phyloP scores from a whole-genome alignment of 2,888 invertebrate genomes.

The Xestia xanthographa region DNA sequence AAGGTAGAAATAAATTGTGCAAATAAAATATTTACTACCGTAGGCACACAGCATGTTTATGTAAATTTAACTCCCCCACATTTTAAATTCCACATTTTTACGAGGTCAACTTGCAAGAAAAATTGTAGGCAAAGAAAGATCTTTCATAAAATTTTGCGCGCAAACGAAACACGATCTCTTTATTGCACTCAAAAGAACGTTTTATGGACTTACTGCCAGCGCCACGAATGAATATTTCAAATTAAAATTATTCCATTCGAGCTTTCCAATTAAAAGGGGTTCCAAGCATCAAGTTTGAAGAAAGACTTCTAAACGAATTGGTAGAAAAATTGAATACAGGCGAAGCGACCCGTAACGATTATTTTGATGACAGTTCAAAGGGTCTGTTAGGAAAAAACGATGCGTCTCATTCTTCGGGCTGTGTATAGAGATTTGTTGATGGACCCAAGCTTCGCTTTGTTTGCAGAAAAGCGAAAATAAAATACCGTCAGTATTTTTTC shows the following conservation, averaged over 20 bases:
- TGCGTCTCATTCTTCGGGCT: conserved; percentile 55
- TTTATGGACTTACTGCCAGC: conserved; percentile 45
- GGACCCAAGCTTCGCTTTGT: conserved; percentile 49
- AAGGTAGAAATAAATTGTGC: conserved; percentile 41
- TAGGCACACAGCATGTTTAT: conserved; percentile 48
- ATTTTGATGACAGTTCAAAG: conserved; percentile 70
- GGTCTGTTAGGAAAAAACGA: conserved; percentile 55
- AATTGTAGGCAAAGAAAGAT: conserved; percentile 49
- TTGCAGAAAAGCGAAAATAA: conserved; percentile 41
- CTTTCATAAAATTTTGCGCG: conserved; percentile 51
- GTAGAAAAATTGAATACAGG: conserved; percentile 67
- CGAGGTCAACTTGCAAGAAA: conserved; percentile 59
- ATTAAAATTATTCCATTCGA: conserved; percentile 66
- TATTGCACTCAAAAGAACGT: conserved; percentile 58
- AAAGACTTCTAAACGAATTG: conserved; percentile 61
- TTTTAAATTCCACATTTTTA: conserved; percentile 58
- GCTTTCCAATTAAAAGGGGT: conserved; percentile 69
- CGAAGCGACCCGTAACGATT: conserved; percentile 67
- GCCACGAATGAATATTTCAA: conserved; percentile 63
- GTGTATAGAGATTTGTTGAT: conserved; percentile 56
- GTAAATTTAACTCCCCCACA: conserved; percentile 49
- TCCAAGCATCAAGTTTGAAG: conserved; percentile 53
- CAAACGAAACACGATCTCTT: conserved; percentile 60
- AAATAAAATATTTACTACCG: conserved; percentile 52
- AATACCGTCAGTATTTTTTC: conserved; percentile 50